phyloP scores from a whole-genome alignment of 2,797 vertebrate genomes.

The Artibeus jamaicensis region DNA sequence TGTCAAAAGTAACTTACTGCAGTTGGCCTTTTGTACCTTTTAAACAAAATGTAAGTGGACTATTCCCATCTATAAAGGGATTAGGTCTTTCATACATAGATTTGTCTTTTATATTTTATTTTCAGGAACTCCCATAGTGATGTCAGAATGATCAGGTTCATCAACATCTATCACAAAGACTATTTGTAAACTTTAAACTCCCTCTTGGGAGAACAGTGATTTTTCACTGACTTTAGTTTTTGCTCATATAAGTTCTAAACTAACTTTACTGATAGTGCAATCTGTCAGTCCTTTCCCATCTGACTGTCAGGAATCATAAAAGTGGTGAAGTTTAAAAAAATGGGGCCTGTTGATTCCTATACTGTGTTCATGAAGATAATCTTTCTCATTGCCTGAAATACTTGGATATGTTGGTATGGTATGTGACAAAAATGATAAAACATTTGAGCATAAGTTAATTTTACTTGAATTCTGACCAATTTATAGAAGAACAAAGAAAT shows the following conservation, averaged over 20 bases:
- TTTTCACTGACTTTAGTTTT: neutral
- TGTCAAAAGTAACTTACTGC: slow-evolving; percentile 6
- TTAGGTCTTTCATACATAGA: neutral
- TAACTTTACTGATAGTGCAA: neutral
- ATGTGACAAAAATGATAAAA: neutral
- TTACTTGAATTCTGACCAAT: neutral
- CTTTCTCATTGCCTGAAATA: neutral
- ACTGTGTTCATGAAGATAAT: neutral
- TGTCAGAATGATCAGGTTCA: neutral
- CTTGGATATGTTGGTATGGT: neutral
- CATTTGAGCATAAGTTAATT: neutral
- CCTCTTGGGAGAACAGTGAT: neutral
- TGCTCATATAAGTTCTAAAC: neutral
- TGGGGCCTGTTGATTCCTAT: neutral
- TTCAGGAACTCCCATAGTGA: neutral
- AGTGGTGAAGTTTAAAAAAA: neutral
- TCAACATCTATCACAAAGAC: neutral
- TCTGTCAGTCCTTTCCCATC: neutral
- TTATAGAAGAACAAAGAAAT: neutral
- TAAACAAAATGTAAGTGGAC: slow-evolving; percentile 29
- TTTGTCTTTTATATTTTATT: neutral
- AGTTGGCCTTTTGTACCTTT: neutral
- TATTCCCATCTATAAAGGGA: neutral
- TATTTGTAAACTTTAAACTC: neutral
- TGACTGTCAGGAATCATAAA: neutral